Evolutionary conservation across 1,140 invertebrate genomes (phyloP).

Genomic region (Saxidomus purpurata): DNA sequence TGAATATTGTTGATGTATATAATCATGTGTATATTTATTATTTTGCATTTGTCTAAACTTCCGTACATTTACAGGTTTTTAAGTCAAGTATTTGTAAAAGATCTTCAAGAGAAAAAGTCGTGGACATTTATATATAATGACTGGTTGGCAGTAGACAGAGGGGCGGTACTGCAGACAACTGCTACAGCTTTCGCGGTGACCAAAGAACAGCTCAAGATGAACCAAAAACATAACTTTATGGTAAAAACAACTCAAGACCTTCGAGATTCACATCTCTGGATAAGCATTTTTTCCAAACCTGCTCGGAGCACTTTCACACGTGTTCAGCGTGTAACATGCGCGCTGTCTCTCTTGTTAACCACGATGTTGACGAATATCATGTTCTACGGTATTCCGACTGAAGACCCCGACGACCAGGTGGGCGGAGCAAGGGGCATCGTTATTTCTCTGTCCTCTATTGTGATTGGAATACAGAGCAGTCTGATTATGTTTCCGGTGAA

Average conservation of each 20-base stretch:
- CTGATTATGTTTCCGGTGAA: constrained; percentile 80
- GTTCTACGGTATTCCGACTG: constrained; percentile 81
- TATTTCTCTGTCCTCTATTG: constrained; percentile 69
- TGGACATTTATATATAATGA: constrained; percentile 79
- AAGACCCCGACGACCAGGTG: constrained; percentile 72
- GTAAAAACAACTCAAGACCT: constrained; percentile 78
- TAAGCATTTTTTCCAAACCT: constrained; percentile 80
- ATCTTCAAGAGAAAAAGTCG: constrained; percentile 69
- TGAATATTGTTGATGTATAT: no score
- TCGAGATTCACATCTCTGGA: constrained; percentile 78
- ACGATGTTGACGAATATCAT: constrained; percentile 82
- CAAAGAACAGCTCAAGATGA: constrained; percentile 70
- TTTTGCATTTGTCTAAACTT: no score
- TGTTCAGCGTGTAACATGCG: constrained; percentile 81
- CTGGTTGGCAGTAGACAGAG: constrained; percentile 76
- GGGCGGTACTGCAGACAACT: constrained; percentile 43
- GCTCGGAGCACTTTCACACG: constrained; percentile 79
- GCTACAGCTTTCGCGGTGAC: constrained; percentile 67
- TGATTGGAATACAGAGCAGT: constrained; percentile 77
- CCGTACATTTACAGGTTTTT: constrained; percentile 74
- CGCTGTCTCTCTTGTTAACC: constrained; percentile 78
- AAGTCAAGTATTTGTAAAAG: constrained; percentile 74
- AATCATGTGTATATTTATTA: no score
- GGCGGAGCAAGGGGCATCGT: constrained; percentile 34
- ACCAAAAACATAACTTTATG: constrained; percentile 68